These are phyloP conservation scores for Aplysina aerophoba DNA, from an alignment of 37 sponge, comb jelly and placozoan genomes.

Conservation along the genomic window DNA sequence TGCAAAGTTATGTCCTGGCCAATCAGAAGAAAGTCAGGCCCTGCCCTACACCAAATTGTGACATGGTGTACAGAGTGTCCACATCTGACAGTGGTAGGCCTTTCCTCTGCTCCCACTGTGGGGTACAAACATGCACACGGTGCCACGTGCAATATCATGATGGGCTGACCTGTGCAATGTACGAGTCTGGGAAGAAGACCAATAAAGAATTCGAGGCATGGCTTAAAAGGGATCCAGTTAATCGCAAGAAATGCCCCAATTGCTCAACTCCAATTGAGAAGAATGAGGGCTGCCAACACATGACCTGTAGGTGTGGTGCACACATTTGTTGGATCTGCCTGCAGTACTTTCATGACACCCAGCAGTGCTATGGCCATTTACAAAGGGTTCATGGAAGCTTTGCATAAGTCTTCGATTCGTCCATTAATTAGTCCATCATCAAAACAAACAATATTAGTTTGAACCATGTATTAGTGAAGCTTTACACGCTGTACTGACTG, in stretches of 20 bases:
- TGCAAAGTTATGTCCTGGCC: constrained; percentile 22
- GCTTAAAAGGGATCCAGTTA: constrained; percentile 41
- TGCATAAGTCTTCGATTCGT: too few relatives aligned
- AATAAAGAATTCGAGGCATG: constrained; percentile 45
- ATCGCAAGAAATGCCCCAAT: constrained; percentile 61
- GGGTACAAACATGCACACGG: constrained; percentile 42
- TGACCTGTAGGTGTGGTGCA: constrained; percentile 51
- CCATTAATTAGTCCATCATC: too few relatives aligned
- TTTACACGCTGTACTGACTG: too few relatives aligned
- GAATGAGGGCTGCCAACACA: constrained; percentile 50
- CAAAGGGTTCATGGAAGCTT: constrained; percentile 26
- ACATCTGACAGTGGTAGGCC: constrained; percentile 29
- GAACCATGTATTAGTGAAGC: too few relatives aligned
- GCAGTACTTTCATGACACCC: constrained; percentile 32
- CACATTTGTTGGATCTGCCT: constrained; percentile 76
- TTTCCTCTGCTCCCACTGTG: constrained; percentile 63
- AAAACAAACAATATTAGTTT: too few relatives aligned
- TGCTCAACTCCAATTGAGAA: constrained; percentile 75
- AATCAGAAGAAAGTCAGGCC: constrained; percentile 28
- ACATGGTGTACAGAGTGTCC: constrained; percentile 48
- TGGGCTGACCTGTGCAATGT: constrained; percentile 58
- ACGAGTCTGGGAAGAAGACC: not conserved
- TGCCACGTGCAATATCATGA: constrained; percentile 66
- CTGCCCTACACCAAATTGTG: constrained; percentile 76
- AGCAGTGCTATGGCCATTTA: constrained; percentile 67